phyloP scores from a whole-genome alignment of 1,140 invertebrate genomes.

The Sycophila sp. region DNA sequence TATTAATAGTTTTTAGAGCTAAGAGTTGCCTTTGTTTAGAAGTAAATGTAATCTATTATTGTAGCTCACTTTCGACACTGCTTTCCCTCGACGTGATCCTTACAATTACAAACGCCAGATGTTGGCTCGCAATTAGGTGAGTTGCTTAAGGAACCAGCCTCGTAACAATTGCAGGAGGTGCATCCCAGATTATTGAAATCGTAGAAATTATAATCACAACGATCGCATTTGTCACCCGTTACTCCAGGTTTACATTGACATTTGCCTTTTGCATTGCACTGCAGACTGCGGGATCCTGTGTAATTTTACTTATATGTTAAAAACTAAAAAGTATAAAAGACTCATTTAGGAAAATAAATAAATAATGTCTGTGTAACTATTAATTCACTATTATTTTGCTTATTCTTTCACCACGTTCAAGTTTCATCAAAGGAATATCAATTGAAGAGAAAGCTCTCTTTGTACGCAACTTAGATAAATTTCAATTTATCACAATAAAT shows the following conservation, averaged over 20 bases:
- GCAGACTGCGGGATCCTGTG: conserved; percentile 86
- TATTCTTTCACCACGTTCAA: too few species aligned
- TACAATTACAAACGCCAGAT: conserved; percentile 87
- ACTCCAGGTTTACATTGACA: conserved; percentile 95
- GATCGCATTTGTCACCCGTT: conserved; percentile 90
- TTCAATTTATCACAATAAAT: too few species aligned
- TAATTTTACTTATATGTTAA: too few species aligned
- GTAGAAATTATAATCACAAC: conserved; percentile 87
- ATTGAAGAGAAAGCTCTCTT: too few species aligned
- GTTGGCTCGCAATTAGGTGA: conserved; percentile 82
- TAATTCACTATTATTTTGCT: too few species aligned
- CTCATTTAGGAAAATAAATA: too few species aligned
- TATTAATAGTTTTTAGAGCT: conserved; percentile 42
- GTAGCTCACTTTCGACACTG: conserved; percentile 91
- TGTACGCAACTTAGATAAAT: too few species aligned
- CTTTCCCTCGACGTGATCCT: conserved; percentile 95
- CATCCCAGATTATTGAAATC: conserved; percentile 87
- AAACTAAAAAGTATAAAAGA: too few species aligned
- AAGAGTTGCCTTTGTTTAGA: conserved; percentile 66
- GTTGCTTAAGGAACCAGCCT: conserved; percentile 88
- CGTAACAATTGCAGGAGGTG: conserved; percentile 88
- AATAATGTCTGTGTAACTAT: too few species aligned
- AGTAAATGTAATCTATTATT: too few species aligned
- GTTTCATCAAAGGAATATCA: too few species aligned
- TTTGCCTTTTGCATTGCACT: conserved; percentile 92